phyloP scores from a whole-genome alignment of 2,888 invertebrate genomes.

The Agapostemon virescens region DNA sequence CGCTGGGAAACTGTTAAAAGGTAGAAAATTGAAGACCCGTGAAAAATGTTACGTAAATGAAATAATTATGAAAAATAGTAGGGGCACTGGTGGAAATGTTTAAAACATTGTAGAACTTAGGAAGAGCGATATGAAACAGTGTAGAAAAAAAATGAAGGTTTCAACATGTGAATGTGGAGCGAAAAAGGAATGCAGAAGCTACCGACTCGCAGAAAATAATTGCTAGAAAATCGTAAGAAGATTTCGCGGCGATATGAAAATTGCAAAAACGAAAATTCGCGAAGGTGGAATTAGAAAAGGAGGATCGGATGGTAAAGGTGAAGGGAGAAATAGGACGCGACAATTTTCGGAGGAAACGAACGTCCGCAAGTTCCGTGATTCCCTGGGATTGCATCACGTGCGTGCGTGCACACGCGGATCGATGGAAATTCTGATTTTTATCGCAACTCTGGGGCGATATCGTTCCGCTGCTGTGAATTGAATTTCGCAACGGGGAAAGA shows the following conservation, averaged over 20 bases:
- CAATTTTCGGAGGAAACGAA: constrained; percentile 8
- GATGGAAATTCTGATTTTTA: constrained; percentile 27
- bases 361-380: neutral
- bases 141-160: too few species aligned
- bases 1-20: too few species aligned
- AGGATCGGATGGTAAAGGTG: neutral
- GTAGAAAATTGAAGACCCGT: too few species aligned
- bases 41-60: too few species aligned
- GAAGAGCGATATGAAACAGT: too few species aligned
- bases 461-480: constrained; percentile 29
- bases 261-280: neutral
- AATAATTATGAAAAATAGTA: too few species aligned
- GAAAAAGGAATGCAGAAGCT: neutral
- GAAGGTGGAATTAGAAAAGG: too few species aligned
- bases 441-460: constrained; percentile 9
- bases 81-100: too few species aligned
- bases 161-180: too few species aligned
- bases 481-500: constrained; percentile 21
- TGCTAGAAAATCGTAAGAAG: neutral
- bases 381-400: constrained; percentile 11
- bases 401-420: constrained; percentile 11
- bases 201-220: neutral
- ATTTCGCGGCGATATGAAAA: neutral
- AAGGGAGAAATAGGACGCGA: constrained; percentile 3
- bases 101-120: too few species aligned